Percentiles rank a stretch among this genome's conserved stretches.
These are phyloP conservation scores for Silurus asotus DNA, from an alignment of 2,113 vertebrate genomes.

Conservation along the genomic window DNA sequence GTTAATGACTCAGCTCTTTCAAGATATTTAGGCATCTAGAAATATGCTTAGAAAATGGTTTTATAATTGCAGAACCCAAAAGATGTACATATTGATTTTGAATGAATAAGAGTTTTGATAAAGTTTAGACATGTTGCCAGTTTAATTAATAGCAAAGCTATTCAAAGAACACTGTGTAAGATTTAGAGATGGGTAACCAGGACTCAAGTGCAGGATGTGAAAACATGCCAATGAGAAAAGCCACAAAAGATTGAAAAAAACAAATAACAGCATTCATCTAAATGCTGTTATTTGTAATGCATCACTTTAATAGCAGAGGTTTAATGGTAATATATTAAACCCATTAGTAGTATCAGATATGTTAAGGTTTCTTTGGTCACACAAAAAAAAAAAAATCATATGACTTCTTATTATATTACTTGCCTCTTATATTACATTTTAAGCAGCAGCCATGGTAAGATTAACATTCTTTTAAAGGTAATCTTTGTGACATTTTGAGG, in stretches of 20 bases:
- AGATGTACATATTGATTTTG: neutral
- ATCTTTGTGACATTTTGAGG: neutral
- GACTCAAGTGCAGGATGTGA: neutral
- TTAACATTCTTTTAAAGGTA: neutral
- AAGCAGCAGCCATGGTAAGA: neutral
- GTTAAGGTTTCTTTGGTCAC: neutral
- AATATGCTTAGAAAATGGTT: neutral
- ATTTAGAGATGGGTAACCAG: neutral
- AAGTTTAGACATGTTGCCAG: conserved; percentile 3
- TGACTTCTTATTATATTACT: too few species aligned
- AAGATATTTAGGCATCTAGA: neutral
- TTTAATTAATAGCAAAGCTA: neutral
- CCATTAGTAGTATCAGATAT: neutral
- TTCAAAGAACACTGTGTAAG: neutral
- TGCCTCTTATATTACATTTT: neutral
- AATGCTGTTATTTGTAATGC: neutral
- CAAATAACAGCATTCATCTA: neutral
- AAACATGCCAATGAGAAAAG: neutral
- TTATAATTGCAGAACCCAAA: neutral
- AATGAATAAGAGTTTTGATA: neutral
- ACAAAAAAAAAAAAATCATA: neutral
- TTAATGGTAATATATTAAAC: neutral
- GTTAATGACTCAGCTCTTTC: conserved; percentile 8
- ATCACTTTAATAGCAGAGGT: neutral
- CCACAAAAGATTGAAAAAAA: neutral